These are phyloP conservation scores for Aspidiotus destructor DNA, from an alignment of 2,888 invertebrate genomes.

Conservation along the genomic window DNA sequence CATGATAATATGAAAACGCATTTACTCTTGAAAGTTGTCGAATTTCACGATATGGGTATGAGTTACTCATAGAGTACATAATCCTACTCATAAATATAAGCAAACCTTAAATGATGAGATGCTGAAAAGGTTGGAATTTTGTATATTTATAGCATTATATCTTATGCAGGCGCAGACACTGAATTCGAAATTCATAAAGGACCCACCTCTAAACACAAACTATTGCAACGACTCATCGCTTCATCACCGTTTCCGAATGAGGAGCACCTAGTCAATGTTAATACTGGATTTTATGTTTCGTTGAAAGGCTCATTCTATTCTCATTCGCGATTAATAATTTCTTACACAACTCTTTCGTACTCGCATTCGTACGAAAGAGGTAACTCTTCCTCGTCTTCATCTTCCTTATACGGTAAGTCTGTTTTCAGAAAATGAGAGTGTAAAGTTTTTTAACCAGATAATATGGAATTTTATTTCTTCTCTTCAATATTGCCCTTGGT, in stretches of 20 bases:
- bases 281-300: constrained; percentile 59
- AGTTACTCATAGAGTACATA: constrained; percentile 12
- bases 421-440: no score
- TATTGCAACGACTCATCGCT: constrained; percentile 38
- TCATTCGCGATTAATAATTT: constrained; percentile 55
- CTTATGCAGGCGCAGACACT: constrained; percentile 38
- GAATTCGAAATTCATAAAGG: constrained; percentile 58
- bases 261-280: constrained; percentile 54
- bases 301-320: constrained; percentile 55
- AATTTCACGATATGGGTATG: constrained; percentile 51
- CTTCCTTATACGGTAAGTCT: not conserved
- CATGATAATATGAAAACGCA: constrained; percentile 54
- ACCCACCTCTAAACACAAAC: constrained; percentile 55
- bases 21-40: constrained; percentile 52
- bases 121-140: no score
- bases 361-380: constrained; percentile 36
- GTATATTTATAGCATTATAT: not conserved
- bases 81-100: not conserved
- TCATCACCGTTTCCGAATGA: constrained; percentile 39
- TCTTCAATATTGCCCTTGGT: no score
- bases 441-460: no score
- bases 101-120: not conserved
- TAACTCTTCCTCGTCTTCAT: not conserved
- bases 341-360: constrained; percentile 61
- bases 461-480: no score